phyloP scores from a whole-genome alignment of 1,140 invertebrate genomes.

The Plodia interpunctella region DNA sequence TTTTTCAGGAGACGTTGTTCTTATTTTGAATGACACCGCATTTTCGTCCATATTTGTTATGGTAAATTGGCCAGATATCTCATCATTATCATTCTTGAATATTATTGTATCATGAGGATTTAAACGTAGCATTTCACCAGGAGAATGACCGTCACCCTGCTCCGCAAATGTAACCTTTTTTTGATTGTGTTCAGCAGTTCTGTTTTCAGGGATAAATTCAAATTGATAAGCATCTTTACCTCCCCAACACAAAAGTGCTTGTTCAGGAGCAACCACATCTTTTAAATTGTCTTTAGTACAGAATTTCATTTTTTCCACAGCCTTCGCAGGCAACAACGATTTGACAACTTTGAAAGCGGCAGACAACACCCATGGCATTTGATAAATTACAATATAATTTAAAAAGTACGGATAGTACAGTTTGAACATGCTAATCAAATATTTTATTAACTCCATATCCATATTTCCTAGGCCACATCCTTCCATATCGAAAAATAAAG shows the following conservation, averaged over 20 bases:
- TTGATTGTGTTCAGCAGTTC: slow-evolving; percentile 51
- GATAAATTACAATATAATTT: slow-evolving; percentile 94
- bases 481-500: slow-evolving; percentile 93
- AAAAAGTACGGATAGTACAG: slow-evolving; percentile 93
- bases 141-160: slow-evolving; percentile 50
- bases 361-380: slow-evolving; percentile 96
- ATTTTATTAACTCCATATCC: slow-evolving; percentile 92
- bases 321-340: slow-evolving; percentile 90
- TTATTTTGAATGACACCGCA: slow-evolving; percentile 86
- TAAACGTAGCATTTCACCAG: slow-evolving; percentile 72
- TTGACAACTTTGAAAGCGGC: slow-evolving; percentile 97
- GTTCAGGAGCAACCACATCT: slow-evolving; percentile 86
- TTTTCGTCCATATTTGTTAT: slow-evolving; percentile 83
- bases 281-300: slow-evolving; percentile 87
- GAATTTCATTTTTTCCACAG: slow-evolving; percentile 93
- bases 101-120: slow-evolving; percentile 79
- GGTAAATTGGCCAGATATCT: slow-evolving; percentile 80
- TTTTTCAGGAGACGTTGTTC: slow-evolving; percentile 89
- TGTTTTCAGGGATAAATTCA: slow-evolving; percentile 82
- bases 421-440: slow-evolving; percentile 92
- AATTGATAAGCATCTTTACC: slow-evolving; percentile 88
- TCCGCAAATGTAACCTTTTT: slow-evolving; percentile 77
- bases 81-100: slow-evolving; percentile 81
- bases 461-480: slow-evolving; percentile 90
- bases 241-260: slow-evolving; percentile 89